Evolutionary conservation across 1,140 invertebrate species (phyloP), one percentile per base, ranked within the genome.

Genomic region (Atta colombica): DNA sequence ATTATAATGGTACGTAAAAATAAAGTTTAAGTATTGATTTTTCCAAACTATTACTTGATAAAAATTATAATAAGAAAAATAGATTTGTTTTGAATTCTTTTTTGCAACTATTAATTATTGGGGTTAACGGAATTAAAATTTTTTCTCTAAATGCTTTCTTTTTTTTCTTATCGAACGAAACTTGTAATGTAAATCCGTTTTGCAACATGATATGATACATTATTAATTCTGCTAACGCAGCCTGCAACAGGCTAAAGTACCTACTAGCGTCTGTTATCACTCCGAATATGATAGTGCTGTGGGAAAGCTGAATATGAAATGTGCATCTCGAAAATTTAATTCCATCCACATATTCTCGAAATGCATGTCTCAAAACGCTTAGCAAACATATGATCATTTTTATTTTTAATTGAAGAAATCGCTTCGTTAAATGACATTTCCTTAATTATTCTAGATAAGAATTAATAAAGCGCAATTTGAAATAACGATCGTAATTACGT

Each of bases 181-280:
- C 14, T 80, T 69, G 51, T 53, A 49, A 61, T 31, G 39, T 25
- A 86, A 86, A 86, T 86, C 65, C 60, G 49, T 72, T 81, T 86
- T 63, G 81, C 66, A 71, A 71, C 49, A 4, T 25, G 28, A 68
- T 49, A 63, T 45, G 39, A 28, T 86, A 82, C 72, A 86, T 63
- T 82, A 71, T 82, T 63, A 86, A 82, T 45, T 86, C 21, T 6
- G n/a, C 8, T 60, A n/a, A 53, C 21, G 49, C 6, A 60, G 39
- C 6, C 21, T 45, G 61, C 61, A 66, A 68, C 51, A 61, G 21
- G 55, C 69, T 51, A 61, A 39, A 84, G 63, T 80, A 69, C n/a
- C 45, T 53, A 82, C 35, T 16, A 58, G 80, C 39, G 14, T 61
- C 58, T 84, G 68, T 82, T 82, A 74, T 84, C 80, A 81, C 45